phyloP scores from a whole-genome alignment of 1,140 invertebrate genomes.

The Macrosteles quadrilineatus region DNA sequence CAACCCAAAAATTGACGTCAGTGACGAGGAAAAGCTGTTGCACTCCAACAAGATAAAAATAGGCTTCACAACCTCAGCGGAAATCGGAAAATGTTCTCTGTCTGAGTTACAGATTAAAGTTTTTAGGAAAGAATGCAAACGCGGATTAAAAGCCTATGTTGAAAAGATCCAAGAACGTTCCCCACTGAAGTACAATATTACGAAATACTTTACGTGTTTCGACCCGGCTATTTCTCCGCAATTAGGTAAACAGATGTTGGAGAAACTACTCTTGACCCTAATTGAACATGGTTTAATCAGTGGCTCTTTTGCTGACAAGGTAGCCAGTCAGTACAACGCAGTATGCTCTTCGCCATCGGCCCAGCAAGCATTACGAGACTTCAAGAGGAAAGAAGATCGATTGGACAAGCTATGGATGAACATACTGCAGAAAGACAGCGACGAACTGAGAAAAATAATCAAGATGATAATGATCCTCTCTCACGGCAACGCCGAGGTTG shows the following conservation, averaged over 20 bases:
- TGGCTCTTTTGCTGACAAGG: neutral
- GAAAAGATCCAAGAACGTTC: conserved; percentile 13
- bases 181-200: conserved; percentile 26
- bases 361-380: neutral
- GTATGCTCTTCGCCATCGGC: neutral
- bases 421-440: conserved; percentile 30
- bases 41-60: neutral
- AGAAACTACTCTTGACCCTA: neutral
- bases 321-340: neutral
- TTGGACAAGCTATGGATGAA: conserved; percentile 29
- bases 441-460: conserved; percentile 16
- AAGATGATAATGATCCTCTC: conserved; percentile 26
- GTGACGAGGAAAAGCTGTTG: neutral
- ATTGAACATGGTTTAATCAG: neutral
- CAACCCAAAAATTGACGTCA: neutral
- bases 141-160: conserved; percentile 15
- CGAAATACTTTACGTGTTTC: conserved; percentile 17
- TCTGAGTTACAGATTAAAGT: conserved; percentile 8
- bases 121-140: conserved; percentile 14
- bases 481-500: conserved; percentile 39
- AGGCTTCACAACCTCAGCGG: neutral
- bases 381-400: neutral
- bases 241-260: neutral
- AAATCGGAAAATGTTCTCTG: conserved; percentile 7
- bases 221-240: conserved; percentile 10